Conservation (phyloP, 2,113 vertebrate species). For the Microcebus ravelobensis region DNA sequence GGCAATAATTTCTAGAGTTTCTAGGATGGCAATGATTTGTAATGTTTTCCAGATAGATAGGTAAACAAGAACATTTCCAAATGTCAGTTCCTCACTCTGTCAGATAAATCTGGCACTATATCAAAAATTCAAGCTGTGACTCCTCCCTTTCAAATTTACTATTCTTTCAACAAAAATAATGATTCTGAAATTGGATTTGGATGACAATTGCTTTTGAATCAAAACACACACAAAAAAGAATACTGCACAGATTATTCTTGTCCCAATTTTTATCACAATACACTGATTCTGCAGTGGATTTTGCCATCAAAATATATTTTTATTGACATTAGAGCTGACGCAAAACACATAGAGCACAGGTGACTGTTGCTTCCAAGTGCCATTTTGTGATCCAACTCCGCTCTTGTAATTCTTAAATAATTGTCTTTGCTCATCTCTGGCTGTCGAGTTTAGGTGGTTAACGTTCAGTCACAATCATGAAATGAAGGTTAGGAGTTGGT, state of each 20-base stretch:
- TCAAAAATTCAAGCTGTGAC: slow-evolving; percentile 74
- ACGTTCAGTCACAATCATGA: background rate
- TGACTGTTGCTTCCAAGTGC: background rate
- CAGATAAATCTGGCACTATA: background rate
- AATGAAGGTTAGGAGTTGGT: background rate
- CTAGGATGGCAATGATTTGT: background rate
- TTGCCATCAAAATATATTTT: slow-evolving; percentile 52
- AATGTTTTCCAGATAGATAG: background rate
- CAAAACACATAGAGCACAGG: background rate
- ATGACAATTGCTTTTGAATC: slow-evolving; percentile 68
- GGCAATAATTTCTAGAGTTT: slow-evolving; percentile 15
- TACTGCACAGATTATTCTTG: slow-evolving; percentile 34
- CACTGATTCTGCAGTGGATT: slow-evolving; percentile 1
- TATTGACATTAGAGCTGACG: background rate
- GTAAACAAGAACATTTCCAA: slow-evolving; percentile 52
- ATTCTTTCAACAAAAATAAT: slow-evolving; percentile 71
- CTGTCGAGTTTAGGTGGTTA: background rate
- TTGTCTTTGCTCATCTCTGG: background rate
- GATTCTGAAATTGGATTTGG: slow-evolving; percentile 76
- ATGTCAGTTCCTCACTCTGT: background rate
- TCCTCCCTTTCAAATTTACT: slow-evolving; percentile 23
- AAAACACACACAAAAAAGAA: slow-evolving; percentile 60
- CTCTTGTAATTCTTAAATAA: background rate
- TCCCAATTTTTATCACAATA: slow-evolving; percentile 71
- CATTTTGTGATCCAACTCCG: background rate